Evolutionary conservation across 2,888 invertebrate genomes (phyloP).

Genomic region (Phrixothrix hirtus): DNA sequence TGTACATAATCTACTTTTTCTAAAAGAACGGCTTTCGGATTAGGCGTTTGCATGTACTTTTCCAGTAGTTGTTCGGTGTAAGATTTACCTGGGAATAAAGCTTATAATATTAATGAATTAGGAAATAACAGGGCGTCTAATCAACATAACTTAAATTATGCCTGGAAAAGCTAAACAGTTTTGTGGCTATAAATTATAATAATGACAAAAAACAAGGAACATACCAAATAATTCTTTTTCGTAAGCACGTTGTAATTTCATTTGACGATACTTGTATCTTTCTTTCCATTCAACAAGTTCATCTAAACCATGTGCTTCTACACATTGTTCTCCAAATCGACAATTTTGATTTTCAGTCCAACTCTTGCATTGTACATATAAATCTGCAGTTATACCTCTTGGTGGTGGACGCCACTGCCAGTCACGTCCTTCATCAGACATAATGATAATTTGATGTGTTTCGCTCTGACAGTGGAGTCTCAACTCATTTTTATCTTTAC

Average conservation of each 20-base stretch:
- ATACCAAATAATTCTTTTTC: slow-evolving; percentile 57
- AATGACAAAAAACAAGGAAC: too few relatives aligned
- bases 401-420: slow-evolving; percentile 73
- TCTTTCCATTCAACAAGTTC: slow-evolving; percentile 76
- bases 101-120: too few relatives aligned
- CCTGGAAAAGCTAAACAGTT: too few relatives aligned
- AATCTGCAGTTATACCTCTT: slow-evolving; percentile 67
- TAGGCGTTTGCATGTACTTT: slow-evolving; percentile 64
- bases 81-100: slow-evolving; percentile 47
- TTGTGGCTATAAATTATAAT: too few relatives aligned
- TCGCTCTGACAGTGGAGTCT: slow-evolving; percentile 65
- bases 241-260: slow-evolving; percentile 65
- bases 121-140: too few relatives aligned
- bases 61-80: slow-evolving; percentile 68
- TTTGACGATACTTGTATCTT: slow-evolving; percentile 68
- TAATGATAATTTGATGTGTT: slow-evolving; percentile 66
- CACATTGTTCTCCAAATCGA: slow-evolving; percentile 71
- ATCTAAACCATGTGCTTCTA: slow-evolving; percentile 72
- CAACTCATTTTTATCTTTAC: slow-evolving; percentile 60
- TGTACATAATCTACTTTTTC: slow-evolving; percentile 65
- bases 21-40: slow-evolving; percentile 66
- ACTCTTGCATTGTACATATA: slow-evolving; percentile 66
- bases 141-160: too few relatives aligned
- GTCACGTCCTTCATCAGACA: slow-evolving; percentile 71
- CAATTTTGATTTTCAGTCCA: slow-evolving; percentile 63